Base-by-base conservation (phyloP, 1,140 invertebrate species). In the Capitella teleta region DNA sequence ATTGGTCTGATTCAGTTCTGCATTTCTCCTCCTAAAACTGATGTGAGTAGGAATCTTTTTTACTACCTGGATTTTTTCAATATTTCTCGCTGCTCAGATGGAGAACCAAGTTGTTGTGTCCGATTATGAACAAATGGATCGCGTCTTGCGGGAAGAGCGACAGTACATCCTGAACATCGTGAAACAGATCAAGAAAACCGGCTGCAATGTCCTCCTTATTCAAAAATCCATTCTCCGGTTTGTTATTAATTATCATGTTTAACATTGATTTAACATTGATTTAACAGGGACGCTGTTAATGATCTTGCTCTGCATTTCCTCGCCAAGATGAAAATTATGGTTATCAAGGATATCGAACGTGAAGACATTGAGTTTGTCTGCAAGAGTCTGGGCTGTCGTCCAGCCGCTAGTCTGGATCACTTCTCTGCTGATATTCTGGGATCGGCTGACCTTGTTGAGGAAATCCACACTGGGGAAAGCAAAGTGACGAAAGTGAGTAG, bases 1-100 rank as follows among this genome's bases (percentile, higher is more conserved):
- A 95, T 99, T 76, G 96, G 90, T 55, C 80, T 99, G 0, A 98
- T 99, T 59, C 96, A 99, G 69, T 99, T 99, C 69, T 98, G 96
- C 70, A 93, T 99, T 70, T 98, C 95, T 36, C 91, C 96, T 49
- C 96, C 96, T 6, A 99, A 99, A 76, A 98, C 96, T 52, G 94
- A 99, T 78, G 88, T 92, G 76, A 62, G 64, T 28, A 32, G 16
- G 3, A 10, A 40, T 10, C 25, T 54, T 30, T 53, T 24, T 48
- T 30, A 37, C 19, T 50, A 16, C 26, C 19, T 49, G 21, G n/a
- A 36, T 36, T 16, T 51, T 30, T 38, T 44, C 14, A 40, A n/a
- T 38, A 21, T 40, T 40, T 40, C 8, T 40, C 5, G 5, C 21
- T 46, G 32, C 49, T 44, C 60, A 93, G 87, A 98, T 99, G 93